These are phyloP conservation scores for Phalacrocorax brasilianus DNA, from an alignment of 2,113 vertebrate species.

Conservation along the genomic window DNA sequence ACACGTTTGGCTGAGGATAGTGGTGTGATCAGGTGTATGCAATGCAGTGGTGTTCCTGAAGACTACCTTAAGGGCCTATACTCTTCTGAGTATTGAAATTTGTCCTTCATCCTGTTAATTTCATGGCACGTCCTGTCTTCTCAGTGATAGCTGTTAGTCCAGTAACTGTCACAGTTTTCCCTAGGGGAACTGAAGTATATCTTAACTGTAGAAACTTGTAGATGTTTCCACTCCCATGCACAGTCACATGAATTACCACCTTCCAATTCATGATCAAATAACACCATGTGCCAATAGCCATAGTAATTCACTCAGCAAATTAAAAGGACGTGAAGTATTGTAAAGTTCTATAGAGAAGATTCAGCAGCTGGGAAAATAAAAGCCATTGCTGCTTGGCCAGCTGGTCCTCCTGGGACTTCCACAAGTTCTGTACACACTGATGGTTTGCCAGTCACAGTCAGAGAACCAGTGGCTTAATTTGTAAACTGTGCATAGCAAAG, in stretches of 20 bases:
- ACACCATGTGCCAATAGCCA: neutral
- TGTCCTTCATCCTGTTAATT: neutral
- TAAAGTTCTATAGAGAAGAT: neutral
- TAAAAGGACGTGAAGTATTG: neutral
- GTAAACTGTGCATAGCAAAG: neutral
- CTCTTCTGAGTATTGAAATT: neutral
- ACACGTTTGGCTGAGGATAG: rapidly evolving
- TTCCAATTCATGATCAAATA: neutral
- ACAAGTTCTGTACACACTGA: neutral
- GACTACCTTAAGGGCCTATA: neutral
- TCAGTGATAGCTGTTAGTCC: neutral
- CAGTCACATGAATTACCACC: neutral
- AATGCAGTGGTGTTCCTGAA: neutral
- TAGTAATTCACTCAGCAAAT: neutral
- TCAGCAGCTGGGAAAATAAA: neutral
- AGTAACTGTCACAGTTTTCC: neutral
- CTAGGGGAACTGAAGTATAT: neutral
- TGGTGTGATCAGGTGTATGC: neutral
- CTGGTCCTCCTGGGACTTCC: neutral
- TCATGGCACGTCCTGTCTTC: neutral
- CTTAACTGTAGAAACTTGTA: neutral
- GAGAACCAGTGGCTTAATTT: neutral
- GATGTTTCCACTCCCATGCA: neutral
- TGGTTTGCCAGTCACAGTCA: neutral
- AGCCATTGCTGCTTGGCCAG: neutral